These are phyloP conservation scores for Pagetopsis macropterus DNA, from an alignment of 2,797 vertebrate species.

Conservation along the genomic window DNA sequence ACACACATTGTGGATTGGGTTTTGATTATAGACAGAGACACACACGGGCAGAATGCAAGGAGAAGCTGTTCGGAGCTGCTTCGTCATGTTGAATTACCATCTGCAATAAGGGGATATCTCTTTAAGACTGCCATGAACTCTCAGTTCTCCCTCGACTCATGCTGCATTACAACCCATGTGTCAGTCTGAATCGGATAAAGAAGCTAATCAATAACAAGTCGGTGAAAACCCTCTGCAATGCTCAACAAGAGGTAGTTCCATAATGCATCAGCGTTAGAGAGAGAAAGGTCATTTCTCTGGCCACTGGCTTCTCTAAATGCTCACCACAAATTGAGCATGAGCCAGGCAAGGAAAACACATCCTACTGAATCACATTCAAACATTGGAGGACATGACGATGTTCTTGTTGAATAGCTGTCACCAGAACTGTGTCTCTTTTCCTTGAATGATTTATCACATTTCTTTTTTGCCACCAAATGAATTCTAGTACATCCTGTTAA, in stretches of 20 bases:
- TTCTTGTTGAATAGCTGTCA: constrained; percentile 5
- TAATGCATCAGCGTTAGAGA: constrained; percentile 33
- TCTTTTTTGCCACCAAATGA: not conserved
- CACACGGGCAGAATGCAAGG: not conserved
- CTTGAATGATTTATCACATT: constrained; percentile 7
- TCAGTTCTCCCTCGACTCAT: constrained; percentile 19
- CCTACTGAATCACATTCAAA: constrained; percentile 30
- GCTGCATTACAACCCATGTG: constrained; percentile 43
- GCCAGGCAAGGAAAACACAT: constrained; percentile 20
- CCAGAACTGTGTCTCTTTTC: constrained; percentile 13
- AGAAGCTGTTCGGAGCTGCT: not conserved
- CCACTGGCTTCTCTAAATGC: constrained; percentile 28
- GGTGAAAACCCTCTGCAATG: constrained; percentile 12
- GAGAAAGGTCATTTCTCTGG: constrained; percentile 41
- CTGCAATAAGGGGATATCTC: constrained; percentile 1
- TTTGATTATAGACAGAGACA: not conserved
- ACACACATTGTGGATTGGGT: not conserved
- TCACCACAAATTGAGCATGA: constrained; percentile 33
- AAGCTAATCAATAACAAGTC: constrained; percentile 46
- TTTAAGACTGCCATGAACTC: constrained; percentile 6
- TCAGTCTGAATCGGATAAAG: constrained; percentile 42
- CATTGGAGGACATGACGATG: constrained; percentile 7
- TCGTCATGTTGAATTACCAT: constrained; percentile 23
- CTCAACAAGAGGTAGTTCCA: constrained; percentile 33
- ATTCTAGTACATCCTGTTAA: not conserved